Evolutionary conservation across 53 echinoderm and acorn worm species (phyloP).

Genomic region (Echinarachnius parma): DNA sequence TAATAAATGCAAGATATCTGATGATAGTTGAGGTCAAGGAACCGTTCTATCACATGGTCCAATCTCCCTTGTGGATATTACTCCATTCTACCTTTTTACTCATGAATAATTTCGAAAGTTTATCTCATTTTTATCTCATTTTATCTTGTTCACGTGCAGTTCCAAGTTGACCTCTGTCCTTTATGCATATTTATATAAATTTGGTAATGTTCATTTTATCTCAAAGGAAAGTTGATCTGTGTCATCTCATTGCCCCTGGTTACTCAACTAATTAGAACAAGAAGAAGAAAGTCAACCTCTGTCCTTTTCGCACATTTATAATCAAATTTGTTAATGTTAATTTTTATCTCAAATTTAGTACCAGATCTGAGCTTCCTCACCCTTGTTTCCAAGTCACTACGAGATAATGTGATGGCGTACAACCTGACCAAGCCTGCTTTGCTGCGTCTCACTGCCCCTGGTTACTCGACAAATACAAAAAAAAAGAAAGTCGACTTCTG

Average conservation of each 20-base stretch:
- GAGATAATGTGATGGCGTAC: slow-evolving; percentile 30
- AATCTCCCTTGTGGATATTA: too few species aligned
- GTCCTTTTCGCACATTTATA: background rate
- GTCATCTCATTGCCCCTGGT: background rate
- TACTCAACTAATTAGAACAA: slow-evolving; percentile 11
- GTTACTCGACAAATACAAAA: slow-evolving; percentile 12
- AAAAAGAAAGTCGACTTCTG: slow-evolving; percentile 19
- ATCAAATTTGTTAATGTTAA: background rate
- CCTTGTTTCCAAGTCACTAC: slow-evolving; percentile 16
- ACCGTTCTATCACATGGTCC: too few species aligned
- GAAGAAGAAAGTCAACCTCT: slow-evolving; percentile 18
- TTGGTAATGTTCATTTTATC: too few species aligned
- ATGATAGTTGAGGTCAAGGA: too few species aligned
- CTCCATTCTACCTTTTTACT: too few species aligned
- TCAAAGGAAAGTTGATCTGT: background rate
- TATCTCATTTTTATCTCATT: too few species aligned
- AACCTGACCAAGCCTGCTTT: slow-evolving; percentile 30
- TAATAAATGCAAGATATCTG: too few species aligned
- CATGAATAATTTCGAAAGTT: too few species aligned
- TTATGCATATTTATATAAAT: too few species aligned
- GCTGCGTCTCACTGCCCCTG: background rate
- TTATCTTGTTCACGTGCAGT: too few species aligned
- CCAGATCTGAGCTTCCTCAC: slow-evolving; percentile 22
- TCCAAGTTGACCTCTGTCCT: too few species aligned
- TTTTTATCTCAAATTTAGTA: background rate